A percentile compares a stretch with the other conserved stretches of the same genome.
Conservation (phyloP, 2,113 vertebrate genomes). For the Stigmatopora nigra region DNA sequence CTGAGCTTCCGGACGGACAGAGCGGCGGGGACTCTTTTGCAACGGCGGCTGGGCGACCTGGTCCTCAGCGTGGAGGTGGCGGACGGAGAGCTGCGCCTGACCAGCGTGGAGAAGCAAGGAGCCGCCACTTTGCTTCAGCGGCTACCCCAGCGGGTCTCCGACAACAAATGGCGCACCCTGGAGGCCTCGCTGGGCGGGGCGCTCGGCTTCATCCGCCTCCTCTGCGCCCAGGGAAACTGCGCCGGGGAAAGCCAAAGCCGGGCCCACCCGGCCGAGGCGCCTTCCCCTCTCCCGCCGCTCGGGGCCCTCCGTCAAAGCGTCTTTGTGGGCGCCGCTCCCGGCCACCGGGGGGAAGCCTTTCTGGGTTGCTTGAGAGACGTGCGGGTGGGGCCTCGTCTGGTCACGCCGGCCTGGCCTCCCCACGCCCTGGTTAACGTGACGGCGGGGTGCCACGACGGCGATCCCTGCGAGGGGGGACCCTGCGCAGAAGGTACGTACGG, state of each 20-base stretch:
- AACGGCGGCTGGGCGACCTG: constrained; percentile 56
- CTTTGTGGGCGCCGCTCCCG: constrained; percentile 70
- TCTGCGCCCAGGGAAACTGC: constrained; percentile 67
- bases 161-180: constrained; percentile 78
- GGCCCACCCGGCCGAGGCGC: constrained; percentile 28
- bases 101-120: constrained; percentile 53
- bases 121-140: constrained; percentile 58
- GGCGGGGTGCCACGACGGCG: constrained; percentile 72
- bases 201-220: constrained; percentile 70
- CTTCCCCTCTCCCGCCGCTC: constrained; percentile 45
- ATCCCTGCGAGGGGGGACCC: constrained; percentile 76
- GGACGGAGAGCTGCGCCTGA: constrained; percentile 67
- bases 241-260: constrained; percentile 31
- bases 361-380: constrained; percentile 87
- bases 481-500: too few species aligned
- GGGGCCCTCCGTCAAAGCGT: constrained; percentile 51
- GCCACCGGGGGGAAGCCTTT: constrained; percentile 62
- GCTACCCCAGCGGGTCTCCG: constrained; percentile 67
- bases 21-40: constrained; percentile 65
- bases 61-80: constrained; percentile 72
- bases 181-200: constrained; percentile 70
- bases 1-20: constrained; percentile 79
- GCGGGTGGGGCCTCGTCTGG: constrained; percentile 64
- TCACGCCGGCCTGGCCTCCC: constrained; percentile 47
- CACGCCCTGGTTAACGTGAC: constrained; percentile 66